phyloP scores from a whole-genome alignment of 2,113 vertebrate genomes.

The Recurvirostra avosetta region DNA sequence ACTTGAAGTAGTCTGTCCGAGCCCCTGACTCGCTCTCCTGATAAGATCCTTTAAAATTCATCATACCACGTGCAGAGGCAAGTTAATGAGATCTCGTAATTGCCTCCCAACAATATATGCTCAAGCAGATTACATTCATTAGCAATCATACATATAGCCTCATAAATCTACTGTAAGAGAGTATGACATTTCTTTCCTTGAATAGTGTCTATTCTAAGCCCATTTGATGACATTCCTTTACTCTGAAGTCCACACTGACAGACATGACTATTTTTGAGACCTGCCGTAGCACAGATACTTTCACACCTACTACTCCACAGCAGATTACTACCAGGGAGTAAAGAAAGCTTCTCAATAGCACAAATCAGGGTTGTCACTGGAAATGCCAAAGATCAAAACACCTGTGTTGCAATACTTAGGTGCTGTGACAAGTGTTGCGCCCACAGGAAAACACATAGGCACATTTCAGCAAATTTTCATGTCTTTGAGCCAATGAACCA shows the following conservation, averaged over 20 bases:
- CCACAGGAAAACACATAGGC: neutral
- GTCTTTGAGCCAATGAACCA: neutral
- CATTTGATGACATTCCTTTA: neutral
- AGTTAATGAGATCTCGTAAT: neutral
- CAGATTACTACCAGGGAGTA: neutral
- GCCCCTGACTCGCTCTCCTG: neutral
- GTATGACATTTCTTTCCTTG: neutral
- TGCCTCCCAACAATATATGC: neutral
- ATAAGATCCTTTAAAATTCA: neutral
- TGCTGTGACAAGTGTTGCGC: neutral
- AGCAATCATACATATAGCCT: neutral
- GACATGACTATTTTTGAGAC: neutral
- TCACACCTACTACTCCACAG: neutral
- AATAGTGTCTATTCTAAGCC: neutral
- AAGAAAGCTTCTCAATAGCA: neutral
- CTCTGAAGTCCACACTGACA: neutral
- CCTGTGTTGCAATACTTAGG: no score
- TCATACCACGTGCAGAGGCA: neutral
- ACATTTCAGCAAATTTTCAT: neutral
- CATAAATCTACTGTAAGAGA: neutral
- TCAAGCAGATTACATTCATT: neutral
- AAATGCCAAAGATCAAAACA: neutral
- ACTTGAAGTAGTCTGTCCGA: neutral
- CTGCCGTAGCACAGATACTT: neutral
- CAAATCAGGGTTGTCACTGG: neutral